A percentile compares a stretch with the other conserved stretches of the same genome.
phyloP scores from a whole-genome alignment of 2,797 vertebrate genomes.

The Poeciliopsis infans region DNA sequence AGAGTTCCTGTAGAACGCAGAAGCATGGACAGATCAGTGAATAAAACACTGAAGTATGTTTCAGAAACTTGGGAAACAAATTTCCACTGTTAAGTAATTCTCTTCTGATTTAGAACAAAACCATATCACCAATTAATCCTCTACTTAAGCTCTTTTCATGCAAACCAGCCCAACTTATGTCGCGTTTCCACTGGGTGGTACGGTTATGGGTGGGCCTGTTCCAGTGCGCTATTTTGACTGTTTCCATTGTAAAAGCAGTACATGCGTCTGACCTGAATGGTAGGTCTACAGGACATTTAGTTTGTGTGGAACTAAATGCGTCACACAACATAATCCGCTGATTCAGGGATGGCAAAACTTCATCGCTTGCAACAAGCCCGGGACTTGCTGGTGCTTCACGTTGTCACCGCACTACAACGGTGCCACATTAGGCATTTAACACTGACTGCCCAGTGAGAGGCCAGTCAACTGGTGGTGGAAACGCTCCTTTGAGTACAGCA shows the following conservation, averaged over 20 bases:
- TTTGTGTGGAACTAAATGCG: neutral
- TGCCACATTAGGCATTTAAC: neutral
- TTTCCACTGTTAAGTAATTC: neutral
- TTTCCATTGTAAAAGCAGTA: neutral
- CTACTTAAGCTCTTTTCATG: neutral
- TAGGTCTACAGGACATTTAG: neutral
- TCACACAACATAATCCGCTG: neutral
- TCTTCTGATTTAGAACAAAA: neutral
- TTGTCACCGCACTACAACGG: neutral
- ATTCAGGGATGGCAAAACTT: neutral
- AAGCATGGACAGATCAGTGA: too few relatives aligned
- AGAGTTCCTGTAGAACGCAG: neutral
- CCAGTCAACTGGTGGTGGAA: neutral
- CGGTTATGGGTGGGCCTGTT: neutral
- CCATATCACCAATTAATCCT: neutral
- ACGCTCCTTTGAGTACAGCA: neutral
- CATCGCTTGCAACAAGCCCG: neutral
- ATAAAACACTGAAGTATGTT: neutral
- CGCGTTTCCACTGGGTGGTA: neutral
- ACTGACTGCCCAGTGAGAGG: neutral
- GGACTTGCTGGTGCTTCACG: neutral
- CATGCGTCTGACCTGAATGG: neutral
- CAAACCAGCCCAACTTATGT: neutral
- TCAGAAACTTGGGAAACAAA: neutral
- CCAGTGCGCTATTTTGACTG: neutral